Percentiles rank a stretch among this genome's conserved stretches.
phyloP scores from a whole-genome alignment of 2,888 invertebrate genomes.

The Drosophila seclusa region DNA sequence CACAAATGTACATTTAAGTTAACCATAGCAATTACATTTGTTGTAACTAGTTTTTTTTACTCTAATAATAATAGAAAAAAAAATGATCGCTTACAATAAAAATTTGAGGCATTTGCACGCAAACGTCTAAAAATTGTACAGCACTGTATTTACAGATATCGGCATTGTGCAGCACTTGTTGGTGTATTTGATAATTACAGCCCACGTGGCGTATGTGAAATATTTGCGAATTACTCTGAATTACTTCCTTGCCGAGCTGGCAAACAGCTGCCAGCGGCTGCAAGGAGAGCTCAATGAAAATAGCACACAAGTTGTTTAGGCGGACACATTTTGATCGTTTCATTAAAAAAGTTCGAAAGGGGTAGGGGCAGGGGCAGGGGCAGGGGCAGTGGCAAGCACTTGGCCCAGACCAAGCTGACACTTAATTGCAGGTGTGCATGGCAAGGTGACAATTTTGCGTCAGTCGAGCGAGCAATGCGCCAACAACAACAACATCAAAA shows the following conservation, averaged over 20 bases:
- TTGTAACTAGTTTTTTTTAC: constrained; percentile 49
- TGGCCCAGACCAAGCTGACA: constrained; percentile 39
- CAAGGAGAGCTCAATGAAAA: constrained; percentile 63
- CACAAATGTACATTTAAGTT: neutral
- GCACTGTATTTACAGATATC: constrained; percentile 14
- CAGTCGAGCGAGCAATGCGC: constrained; percentile 68
- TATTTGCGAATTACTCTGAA: constrained; percentile 28
- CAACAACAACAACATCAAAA: neutral
- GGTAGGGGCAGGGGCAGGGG: neutral
- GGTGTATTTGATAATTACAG: neutral
- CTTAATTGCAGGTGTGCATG: constrained; percentile 77
- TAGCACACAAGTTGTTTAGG: constrained; percentile 37
- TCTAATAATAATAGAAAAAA: constrained; percentile 68
- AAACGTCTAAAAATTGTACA: constrained; percentile 38
- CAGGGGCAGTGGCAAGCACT: constrained; percentile 6
- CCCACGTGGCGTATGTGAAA: constrained; percentile 58
- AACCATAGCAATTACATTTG: constrained; percentile 10
- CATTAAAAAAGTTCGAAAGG: constrained; percentile 48
- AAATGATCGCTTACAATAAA: constrained; percentile 79
- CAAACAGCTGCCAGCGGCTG: constrained; percentile 42
- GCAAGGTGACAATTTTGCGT: constrained; percentile 80
- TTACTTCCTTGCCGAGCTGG: neutral
- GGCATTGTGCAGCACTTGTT: constrained; percentile 9
- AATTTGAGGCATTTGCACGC: constrained; percentile 75
- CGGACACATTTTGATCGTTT: constrained; percentile 68